These are phyloP conservation scores for Bombyx huttoni DNA, from an alignment of 2,888 invertebrate genomes.

Conservation along the genomic window DNA sequence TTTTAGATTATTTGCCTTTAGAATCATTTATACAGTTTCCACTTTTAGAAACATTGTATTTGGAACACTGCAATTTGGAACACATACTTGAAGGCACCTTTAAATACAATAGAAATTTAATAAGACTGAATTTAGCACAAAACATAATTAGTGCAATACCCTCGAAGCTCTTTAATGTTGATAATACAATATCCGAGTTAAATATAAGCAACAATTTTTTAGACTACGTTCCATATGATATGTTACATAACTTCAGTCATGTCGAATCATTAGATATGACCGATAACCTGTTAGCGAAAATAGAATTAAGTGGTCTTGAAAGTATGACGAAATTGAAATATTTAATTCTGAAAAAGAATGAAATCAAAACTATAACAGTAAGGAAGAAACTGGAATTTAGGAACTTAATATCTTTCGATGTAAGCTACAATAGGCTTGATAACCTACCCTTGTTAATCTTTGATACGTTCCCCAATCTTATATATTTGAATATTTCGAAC, in stretches of 20 bases:
- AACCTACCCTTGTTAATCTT: conserved; percentile 42
- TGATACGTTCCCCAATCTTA: conserved; percentile 55
- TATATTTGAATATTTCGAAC: conserved; percentile 54
- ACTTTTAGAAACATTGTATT: conserved; percentile 80
- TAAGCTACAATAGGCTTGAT: conserved; percentile 53
- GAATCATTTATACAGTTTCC: conserved; percentile 82
- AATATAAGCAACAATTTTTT: conserved; percentile 82
- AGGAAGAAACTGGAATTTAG: conserved; percentile 44
- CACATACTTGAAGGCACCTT: conserved; percentile 80
- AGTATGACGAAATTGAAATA: conserved; percentile 47
- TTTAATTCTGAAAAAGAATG: conserved; percentile 52
- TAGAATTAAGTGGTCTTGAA: conserved; percentile 76
- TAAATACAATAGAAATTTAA: conserved; percentile 80
- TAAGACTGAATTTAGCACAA: conserved; percentile 80
- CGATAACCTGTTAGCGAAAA: conserved; percentile 76
- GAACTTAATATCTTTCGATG: conserved; percentile 45
- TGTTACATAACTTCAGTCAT: conserved; percentile 79
- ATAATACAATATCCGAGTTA: conserved; percentile 81
- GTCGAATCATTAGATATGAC: conserved; percentile 81
- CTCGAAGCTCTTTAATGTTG: conserved; percentile 75
- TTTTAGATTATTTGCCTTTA: conserved; percentile 80
- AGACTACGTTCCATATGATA: conserved; percentile 82
- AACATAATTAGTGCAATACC: conserved; percentile 79
- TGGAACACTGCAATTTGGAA: conserved; percentile 79
- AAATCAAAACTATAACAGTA: conserved; percentile 45